These are phyloP conservation scores for Gobionotothen gibberifrons DNA, from an alignment of 2,797 vertebrate genomes.

Conservation along the genomic window DNA sequence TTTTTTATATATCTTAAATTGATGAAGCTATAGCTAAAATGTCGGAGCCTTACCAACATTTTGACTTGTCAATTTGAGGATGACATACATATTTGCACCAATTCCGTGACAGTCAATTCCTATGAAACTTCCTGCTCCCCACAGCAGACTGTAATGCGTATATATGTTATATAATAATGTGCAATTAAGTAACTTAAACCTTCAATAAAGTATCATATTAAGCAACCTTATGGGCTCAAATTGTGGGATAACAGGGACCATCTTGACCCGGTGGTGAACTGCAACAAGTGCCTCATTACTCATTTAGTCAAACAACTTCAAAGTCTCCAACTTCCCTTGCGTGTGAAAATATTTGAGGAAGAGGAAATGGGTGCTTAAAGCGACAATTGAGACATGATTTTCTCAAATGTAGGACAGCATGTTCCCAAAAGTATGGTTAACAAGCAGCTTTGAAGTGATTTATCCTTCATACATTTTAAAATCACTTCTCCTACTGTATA, in stretches of 20 bases:
- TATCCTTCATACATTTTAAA: neutral
- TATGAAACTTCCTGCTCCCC: constrained; percentile 12
- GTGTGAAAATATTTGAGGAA: neutral
- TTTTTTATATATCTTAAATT: too few species aligned
- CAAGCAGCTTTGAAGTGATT: neutral
- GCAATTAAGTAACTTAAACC: neutral
- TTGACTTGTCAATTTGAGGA: neutral
- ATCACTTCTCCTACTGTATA: too few species aligned
- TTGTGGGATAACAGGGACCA: neutral
- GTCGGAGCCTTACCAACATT: neutral
- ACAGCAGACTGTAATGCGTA: neutral
- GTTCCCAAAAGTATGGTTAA: constrained; percentile 2
- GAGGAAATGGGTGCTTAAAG: constrained; percentile 9
- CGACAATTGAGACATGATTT: neutral
- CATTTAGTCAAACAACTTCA: constrained; percentile 8
- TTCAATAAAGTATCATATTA: neutral
- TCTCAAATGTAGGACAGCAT: neutral
- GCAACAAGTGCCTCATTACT: constrained; percentile 26
- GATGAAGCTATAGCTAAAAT: too few species aligned
- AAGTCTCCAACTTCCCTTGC: constrained; percentile 1
- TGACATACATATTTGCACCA: neutral
- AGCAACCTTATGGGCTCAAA: neutral
- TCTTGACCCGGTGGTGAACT: constrained; percentile 14
- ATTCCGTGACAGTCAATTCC: neutral
- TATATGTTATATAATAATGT: neutral